phyloP scores from a whole-genome alignment of 2,888 invertebrate species.

The Napeogenes sylphis region DNA sequence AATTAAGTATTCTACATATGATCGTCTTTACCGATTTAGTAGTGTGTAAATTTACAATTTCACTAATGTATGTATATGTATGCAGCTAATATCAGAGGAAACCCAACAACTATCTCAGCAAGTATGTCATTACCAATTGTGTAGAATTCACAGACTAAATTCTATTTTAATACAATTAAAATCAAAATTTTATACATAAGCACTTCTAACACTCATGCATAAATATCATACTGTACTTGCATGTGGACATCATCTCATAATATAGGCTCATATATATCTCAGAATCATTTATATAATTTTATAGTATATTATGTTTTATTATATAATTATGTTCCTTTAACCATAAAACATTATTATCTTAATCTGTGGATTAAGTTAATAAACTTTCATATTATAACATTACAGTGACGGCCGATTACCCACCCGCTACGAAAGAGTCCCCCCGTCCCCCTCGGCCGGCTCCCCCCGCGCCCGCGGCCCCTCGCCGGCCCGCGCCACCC shows the following conservation, averaged over 20 bases:
- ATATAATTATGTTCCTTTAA: not conserved
- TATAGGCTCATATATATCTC: not conserved
- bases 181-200: not conserved
- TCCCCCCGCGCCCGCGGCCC: constrained; percentile 36
- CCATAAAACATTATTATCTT: too few species aligned
- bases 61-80: constrained; percentile 30
- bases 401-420: constrained; percentile 62
- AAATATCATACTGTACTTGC: not conserved
- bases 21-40: too few species aligned
- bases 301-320: not conserved
- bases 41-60: constrained; percentile 9
- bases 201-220: not conserved
- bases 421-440: constrained; percentile 43
- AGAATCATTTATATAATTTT: not conserved
- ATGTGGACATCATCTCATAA: not conserved
- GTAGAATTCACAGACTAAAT: constrained; percentile 10
- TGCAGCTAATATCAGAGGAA: constrained; percentile 66
- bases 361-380: too few species aligned
- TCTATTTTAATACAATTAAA: too few species aligned
- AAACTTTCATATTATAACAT: not conserved
- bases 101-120: constrained; percentile 49
- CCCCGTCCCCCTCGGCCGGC: constrained; percentile 52
- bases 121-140: constrained; percentile 55
- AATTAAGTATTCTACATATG: too few species aligned
- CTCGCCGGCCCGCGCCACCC: constrained; percentile 48